Evolutionary conservation across 2,888 invertebrate genomes (phyloP).

Genomic region (Drosophila leonis): DNA sequence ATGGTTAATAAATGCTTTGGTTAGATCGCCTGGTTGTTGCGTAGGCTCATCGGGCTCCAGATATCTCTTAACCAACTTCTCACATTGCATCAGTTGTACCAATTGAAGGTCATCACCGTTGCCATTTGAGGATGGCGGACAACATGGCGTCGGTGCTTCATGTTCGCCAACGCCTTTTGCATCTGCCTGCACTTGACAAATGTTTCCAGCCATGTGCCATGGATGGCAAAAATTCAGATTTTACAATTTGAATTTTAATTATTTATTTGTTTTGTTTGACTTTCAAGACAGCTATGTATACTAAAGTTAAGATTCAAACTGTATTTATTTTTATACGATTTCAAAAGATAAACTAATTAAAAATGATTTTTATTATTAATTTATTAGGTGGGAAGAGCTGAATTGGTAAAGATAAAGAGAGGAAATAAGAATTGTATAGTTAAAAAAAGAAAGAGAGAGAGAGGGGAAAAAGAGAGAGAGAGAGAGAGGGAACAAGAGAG

Average conservation of each 20-base stretch:
- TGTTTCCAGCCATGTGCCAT: conserved; percentile 39
- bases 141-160: conserved; percentile 12
- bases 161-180: conserved; percentile 1
- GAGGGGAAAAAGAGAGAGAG: too few species aligned
- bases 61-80: background rate
- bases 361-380: too few species aligned
- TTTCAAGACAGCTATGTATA: background rate
- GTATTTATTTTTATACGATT: background rate
- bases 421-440: too few species aligned
- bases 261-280: conserved; percentile 13
- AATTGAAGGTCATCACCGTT: background rate
- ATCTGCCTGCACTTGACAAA: conserved; percentile 32
- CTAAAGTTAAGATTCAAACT: background rate
- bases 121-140: background rate
- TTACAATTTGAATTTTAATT: background rate
- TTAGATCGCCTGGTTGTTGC: background rate
- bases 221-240: background rate
- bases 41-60: background rate
- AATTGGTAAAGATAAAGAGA: too few species aligned
- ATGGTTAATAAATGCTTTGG: background rate
- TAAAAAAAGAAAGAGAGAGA: too few species aligned
- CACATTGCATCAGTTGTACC: background rate
- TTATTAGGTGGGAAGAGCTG: too few species aligned
- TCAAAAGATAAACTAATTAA: too few species aligned
- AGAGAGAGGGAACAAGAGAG: too few species aligned